These are phyloP conservation scores for Halcyon chelicuti DNA, from an alignment of 2,797 vertebrate genomes.

Conservation along the genomic window DNA sequence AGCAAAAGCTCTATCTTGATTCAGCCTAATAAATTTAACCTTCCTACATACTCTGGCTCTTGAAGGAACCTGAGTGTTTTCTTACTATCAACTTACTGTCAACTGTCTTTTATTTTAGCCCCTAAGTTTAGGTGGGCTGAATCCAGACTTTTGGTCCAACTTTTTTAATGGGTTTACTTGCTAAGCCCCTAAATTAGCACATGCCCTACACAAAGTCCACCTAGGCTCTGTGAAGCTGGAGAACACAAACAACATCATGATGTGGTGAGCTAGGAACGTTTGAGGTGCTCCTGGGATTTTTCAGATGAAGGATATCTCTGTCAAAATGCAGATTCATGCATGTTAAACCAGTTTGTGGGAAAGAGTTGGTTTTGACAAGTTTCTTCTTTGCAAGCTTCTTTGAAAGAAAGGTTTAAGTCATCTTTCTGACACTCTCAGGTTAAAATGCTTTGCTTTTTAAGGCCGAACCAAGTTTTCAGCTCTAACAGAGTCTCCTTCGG, in stretches of 20 bases:
- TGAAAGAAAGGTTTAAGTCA: neutral
- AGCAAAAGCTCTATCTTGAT: neutral
- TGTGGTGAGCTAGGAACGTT: neutral
- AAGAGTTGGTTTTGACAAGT: neutral
- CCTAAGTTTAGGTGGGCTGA: neutral
- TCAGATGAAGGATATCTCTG: neutral
- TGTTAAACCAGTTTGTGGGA: neutral
- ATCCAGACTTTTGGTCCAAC: neutral
- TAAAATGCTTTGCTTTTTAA: neutral
- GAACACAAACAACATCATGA: neutral
- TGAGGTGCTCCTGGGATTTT: neutral
- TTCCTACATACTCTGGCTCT: neutral
- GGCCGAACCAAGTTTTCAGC: neutral
- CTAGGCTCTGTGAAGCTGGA: neutral
- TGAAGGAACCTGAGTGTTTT: neutral
- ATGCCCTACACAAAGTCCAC: accelerated
- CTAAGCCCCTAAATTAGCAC: neutral
- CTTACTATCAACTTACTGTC: neutral
- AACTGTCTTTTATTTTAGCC: neutral
- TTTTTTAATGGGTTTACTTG: neutral
- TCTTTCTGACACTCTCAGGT: neutral
- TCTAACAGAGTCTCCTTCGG: neutral
- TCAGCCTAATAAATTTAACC: neutral
- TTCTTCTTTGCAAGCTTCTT: neutral
- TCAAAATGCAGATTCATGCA: neutral